Conservation (phyloP, 2,888 invertebrate species). For the Synanthedon vespiformis region DNA sequence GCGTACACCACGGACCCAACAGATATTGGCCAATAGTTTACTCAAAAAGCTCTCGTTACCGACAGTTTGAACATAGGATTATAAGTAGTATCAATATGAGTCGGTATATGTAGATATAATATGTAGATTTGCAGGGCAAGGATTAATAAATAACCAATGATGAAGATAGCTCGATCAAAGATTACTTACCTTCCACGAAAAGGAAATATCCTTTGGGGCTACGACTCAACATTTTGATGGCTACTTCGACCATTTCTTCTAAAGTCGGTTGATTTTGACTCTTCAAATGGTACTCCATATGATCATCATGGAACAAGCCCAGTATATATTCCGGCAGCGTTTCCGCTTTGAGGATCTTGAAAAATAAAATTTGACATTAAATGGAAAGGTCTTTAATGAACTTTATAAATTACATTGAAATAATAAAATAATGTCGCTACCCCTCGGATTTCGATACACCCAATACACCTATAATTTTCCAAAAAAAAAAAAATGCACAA, state of each 20-base stretch:
- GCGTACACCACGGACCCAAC: too few relatives aligned
- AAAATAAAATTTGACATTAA: too few relatives aligned
- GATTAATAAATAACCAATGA: neutral
- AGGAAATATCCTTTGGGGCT: constrained; percentile 79
- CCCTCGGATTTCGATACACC: too few relatives aligned
- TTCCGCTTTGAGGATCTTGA: constrained; percentile 42
- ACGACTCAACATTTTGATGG: constrained; percentile 75
- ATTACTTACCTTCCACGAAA: constrained; percentile 72
- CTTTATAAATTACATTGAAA: too few relatives aligned
- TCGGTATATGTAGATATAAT: too few relatives aligned
- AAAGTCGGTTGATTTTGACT: constrained; percentile 75
- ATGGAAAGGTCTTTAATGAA: constrained; percentile 4
- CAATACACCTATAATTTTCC: too few relatives aligned
- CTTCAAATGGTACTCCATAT: constrained; percentile 80
- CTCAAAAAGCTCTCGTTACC: too few relatives aligned
- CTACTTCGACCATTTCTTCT: constrained; percentile 80
- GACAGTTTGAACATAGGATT: too few relatives aligned
- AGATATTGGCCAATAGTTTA: too few relatives aligned
- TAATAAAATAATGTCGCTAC: too few relatives aligned
- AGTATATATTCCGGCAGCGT: constrained; percentile 74
- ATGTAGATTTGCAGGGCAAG: neutral
- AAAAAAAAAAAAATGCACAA: too few relatives aligned
- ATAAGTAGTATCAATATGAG: too few relatives aligned
- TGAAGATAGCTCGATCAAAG: neutral
- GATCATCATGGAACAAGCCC: constrained; percentile 76